Evolutionary conservation across 1,140 invertebrate species (phyloP).

Genomic region (Aethina tumida): DNA sequence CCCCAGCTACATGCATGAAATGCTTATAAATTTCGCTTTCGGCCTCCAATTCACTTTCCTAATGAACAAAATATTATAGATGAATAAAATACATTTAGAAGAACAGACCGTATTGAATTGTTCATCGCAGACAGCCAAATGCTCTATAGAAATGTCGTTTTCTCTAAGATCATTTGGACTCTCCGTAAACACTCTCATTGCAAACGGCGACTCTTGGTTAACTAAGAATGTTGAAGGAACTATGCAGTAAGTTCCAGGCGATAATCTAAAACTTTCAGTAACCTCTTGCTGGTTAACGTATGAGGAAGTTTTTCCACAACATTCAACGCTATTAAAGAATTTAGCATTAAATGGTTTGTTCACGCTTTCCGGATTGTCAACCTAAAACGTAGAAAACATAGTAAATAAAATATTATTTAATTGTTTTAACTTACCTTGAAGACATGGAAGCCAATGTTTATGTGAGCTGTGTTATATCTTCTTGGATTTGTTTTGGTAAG

Average conservation of each 20-base stretch:
- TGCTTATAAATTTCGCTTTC: too few species aligned
- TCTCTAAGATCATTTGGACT: constrained; percentile 9
- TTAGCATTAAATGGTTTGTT: background rate
- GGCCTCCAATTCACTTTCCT: background rate
- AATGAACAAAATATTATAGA: too few species aligned
- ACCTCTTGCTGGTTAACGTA: background rate
- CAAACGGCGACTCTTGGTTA: background rate
- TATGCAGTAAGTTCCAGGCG: constrained; percentile 8
- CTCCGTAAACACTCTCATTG: background rate
- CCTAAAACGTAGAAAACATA: background rate
- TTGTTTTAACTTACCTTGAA: constrained; percentile 2
- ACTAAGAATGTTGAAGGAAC: constrained; percentile 3
- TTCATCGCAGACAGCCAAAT: background rate
- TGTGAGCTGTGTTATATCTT: background rate
- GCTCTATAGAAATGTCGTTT: constrained; percentile 2
- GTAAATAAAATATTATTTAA: background rate
- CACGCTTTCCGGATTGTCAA: background rate
- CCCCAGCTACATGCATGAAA: too few species aligned
- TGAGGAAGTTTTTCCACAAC: background rate
- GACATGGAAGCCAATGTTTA: constrained; percentile 9
- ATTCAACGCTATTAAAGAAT: background rate
- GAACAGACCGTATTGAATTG: too few species aligned
- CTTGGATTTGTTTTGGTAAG: constrained; percentile 12
- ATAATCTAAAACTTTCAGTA: background rate
- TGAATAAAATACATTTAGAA: too few species aligned